Percentiles rank a stretch among this genome's conserved stretches.
Evolutionary conservation across 2,888 invertebrate genomes (phyloP).

Genomic region (Cremastobaeus sp.): DNA sequence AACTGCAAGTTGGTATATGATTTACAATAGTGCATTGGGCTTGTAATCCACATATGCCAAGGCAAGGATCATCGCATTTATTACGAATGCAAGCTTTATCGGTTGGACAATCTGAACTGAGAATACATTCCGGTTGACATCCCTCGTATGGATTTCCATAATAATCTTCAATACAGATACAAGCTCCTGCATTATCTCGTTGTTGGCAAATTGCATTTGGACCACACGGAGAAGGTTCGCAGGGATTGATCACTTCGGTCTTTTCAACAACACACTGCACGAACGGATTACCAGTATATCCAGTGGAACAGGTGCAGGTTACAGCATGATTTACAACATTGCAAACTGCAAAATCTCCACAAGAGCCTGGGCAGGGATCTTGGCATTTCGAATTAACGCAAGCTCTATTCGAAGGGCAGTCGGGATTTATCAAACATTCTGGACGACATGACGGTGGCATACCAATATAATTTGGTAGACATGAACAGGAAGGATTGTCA

Average conservation of each 20-base stretch:
- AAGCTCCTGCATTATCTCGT: constrained; percentile 80
- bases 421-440: constrained; percentile 88
- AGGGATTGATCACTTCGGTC: constrained; percentile 64
- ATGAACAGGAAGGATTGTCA: constrained; percentile 86
- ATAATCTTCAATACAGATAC: constrained; percentile 82
- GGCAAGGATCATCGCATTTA: constrained; percentile 82
- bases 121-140: constrained; percentile 81
- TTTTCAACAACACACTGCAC: constrained; percentile 18
- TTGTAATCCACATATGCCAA: constrained; percentile 80
- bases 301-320: constrained; percentile 85
- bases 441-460: constrained; percentile 88
- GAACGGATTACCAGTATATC: constrained; percentile 90
- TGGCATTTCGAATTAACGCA: constrained; percentile 88
- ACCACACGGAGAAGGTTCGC: constrained; percentile 83
- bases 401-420: constrained; percentile 85
- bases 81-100: constrained; percentile 80
- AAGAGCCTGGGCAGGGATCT: constrained; percentile 89
- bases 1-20: constrained; percentile 77
- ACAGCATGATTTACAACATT: constrained; percentile 88
- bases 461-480: constrained; percentile 87
- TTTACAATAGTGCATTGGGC: constrained; percentile 74
- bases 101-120: constrained; percentile 81
- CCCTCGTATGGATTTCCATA: constrained; percentile 82
- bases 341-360: constrained; percentile 88
- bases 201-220: constrained; percentile 84